Evolutionary conservation across 2,113 vertebrate genomes (phyloP), one percentile per base, ranked within the genome.

Genomic region (Dissostichus mawsoni): DNA sequence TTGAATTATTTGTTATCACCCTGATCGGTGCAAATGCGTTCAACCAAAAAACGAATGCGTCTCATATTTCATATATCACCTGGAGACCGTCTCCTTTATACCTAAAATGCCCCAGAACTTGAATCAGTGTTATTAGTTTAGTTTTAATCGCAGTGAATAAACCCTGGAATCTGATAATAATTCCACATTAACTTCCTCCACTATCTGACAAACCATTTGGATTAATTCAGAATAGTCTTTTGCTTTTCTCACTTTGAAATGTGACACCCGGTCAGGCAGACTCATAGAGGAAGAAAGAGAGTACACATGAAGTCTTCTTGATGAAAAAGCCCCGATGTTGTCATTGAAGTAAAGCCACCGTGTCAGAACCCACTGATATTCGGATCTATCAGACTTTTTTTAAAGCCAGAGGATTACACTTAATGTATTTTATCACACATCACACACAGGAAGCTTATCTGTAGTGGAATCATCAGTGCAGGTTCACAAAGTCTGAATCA

Each of bases 291-390:
- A 58, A 25, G 23, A 45, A 17, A 25, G 33, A 74, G 17, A 64
- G 52, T 47, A n/a, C 69, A 59, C 23, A 55, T 13, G 69, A 69
- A 63, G 63, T 63, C 10, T 25, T 71, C 29, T 12, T 29, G n/a
- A 58, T 69, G 74, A 18, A 36, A 33, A 74, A 68, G 41, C 67
- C 56, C 29, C 4, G 29, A 36, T 76, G 71, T 61, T 87, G 84
- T 80, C 52, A n/a, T n/a, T 44, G 50, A 72, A 80, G 58, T 61
- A 69, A 70, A 76, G 82, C 79, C 82, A 73, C 76, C 76, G 16
- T 82, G 68, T 58, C 80, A 7, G 56, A 76, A 58, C 58, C 80
- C 79, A 64, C 58, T 76, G 55, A 69, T 25, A 76, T 52, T 5
- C 3, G 12, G 59, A 76, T 73, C 45, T 45, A 50, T 45, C 69